A percentile compares a stretch with the other conserved stretches of the same genome.
These are phyloP conservation scores for Creontiades dilutus DNA, from an alignment of 2,888 invertebrate genomes.

Conservation along the genomic window DNA sequence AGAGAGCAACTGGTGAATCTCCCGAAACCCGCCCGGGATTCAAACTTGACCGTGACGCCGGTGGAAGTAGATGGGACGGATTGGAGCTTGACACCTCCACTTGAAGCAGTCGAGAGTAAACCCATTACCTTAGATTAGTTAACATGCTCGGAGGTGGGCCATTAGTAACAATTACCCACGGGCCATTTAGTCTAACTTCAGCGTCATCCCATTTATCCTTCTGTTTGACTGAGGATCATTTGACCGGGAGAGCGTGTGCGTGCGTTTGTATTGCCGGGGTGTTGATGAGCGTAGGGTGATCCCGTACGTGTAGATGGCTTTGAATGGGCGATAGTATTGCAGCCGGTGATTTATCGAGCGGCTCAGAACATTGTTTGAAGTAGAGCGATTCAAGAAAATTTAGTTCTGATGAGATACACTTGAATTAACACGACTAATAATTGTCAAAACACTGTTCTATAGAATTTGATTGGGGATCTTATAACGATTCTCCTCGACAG, in stretches of 20 bases:
- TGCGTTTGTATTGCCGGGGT: background rate
- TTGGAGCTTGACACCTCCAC: slow-evolving; percentile 7
- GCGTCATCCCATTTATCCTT: slow-evolving; percentile 22
- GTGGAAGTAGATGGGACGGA: background rate
- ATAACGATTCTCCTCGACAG: too few species aligned
- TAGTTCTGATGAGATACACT: too few species aligned
- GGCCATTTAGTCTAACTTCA: slow-evolving; percentile 32
- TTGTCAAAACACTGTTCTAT: too few species aligned
- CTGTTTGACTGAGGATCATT: slow-evolving; percentile 21
- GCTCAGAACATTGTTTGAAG: too few species aligned
- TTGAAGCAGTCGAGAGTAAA: slow-evolving; percentile 37
- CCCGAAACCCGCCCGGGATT: background rate
- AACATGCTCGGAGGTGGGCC: slow-evolving; percentile 23
- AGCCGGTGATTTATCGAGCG: too few species aligned
- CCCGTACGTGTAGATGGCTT: too few species aligned
- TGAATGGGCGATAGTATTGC: too few species aligned
- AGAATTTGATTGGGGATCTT: too few species aligned
- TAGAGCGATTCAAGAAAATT: too few species aligned
- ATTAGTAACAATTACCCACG: slow-evolving; percentile 48
- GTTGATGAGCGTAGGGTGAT: background rate
- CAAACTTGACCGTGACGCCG: background rate
- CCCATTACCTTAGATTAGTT: slow-evolving; percentile 45
- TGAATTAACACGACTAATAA: too few species aligned
- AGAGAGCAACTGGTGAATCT: background rate
- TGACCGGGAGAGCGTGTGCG: background rate